These are phyloP conservation scores for Daphoenositta chrysoptera DNA, from an alignment of 2,113 vertebrate species.

Conservation along the genomic window DNA sequence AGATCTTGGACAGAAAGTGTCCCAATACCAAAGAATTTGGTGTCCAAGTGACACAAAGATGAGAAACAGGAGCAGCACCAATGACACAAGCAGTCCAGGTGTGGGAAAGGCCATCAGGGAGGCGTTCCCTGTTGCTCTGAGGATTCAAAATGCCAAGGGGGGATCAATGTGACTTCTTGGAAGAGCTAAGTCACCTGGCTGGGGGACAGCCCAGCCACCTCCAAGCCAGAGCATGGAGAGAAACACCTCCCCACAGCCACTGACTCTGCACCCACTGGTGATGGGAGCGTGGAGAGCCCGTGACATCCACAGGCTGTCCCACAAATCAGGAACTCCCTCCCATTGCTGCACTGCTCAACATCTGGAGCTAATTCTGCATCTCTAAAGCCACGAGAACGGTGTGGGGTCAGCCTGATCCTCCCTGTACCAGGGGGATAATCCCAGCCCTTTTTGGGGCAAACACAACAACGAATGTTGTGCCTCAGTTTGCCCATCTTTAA, in stretches of 20 bases:
- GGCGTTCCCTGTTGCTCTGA: background rate
- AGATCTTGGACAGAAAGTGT: background rate
- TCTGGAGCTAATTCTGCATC: background rate
- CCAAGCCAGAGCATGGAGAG: rapidly evolving
- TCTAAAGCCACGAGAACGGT: rapidly evolving
- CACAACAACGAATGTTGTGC: rapidly evolving
- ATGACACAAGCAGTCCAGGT: background rate
- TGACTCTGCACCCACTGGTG: rapidly evolving
- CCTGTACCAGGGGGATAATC: background rate
- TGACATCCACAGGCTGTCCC: background rate
- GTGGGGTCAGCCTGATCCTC: background rate
- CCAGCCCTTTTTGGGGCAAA: background rate
- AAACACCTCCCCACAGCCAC: background rate
- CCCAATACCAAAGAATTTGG: background rate
- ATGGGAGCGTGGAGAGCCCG: rapidly evolving
- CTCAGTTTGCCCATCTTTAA: background rate
- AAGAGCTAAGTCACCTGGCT: background rate
- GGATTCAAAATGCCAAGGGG: background rate
- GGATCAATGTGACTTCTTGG: background rate
- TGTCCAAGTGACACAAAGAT: background rate
- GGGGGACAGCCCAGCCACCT: rapidly evolving
- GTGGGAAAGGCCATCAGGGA: background rate
- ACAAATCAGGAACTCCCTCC: background rate
- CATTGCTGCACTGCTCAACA: background rate
- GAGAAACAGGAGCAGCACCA: background rate